These are phyloP conservation scores for Hydropsyche tenuis DNA, from an alignment of 1,140 invertebrate species.

Conservation along the genomic window DNA sequence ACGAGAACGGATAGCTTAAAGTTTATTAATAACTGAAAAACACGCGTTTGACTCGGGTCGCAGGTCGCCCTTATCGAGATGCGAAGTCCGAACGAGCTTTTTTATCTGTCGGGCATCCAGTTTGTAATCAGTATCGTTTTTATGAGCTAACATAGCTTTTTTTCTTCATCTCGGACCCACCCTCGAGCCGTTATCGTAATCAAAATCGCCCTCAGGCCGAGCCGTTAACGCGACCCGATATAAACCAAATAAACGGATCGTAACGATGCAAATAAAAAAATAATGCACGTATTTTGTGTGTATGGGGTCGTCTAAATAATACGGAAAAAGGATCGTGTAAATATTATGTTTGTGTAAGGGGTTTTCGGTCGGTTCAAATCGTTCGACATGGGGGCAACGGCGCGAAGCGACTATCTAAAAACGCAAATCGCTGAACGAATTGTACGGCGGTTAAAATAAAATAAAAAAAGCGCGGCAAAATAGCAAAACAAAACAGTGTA, in stretches of 20 bases:
- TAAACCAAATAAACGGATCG: slow-evolving; percentile 24
- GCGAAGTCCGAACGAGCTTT: slow-evolving; percentile 16
- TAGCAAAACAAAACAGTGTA: slow-evolving; percentile 20
- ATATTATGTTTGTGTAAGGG: no score
- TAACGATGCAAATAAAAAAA: slow-evolving; percentile 15
- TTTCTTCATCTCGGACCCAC: slow-evolving; percentile 11
- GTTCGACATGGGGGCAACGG: slow-evolving; percentile 29
- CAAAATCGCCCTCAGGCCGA: slow-evolving; percentile 23
- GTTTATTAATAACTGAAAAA: no score
- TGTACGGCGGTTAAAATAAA: slow-evolving; percentile 37
- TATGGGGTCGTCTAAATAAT: no score
- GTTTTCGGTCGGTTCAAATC: neutral
- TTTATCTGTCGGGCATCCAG: slow-evolving; percentile 15
- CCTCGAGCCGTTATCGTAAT: slow-evolving; percentile 13
- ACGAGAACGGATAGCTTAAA: no score
- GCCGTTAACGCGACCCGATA: slow-evolving; percentile 24
- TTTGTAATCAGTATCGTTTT: slow-evolving; percentile 37
- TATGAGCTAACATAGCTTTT: slow-evolving; percentile 30
- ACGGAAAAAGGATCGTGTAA: no score
- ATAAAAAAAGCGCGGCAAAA: neutral
- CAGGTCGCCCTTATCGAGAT: slow-evolving; percentile 18
- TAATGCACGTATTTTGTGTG: no score
- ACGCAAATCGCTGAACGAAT: slow-evolving; percentile 33
- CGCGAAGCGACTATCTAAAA: slow-evolving; percentile 25
- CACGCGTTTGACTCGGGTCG: neutral